These are phyloP conservation scores for Galerucella pusilla DNA, from an alignment of 2,888 invertebrate species.

Conservation along the genomic window DNA sequence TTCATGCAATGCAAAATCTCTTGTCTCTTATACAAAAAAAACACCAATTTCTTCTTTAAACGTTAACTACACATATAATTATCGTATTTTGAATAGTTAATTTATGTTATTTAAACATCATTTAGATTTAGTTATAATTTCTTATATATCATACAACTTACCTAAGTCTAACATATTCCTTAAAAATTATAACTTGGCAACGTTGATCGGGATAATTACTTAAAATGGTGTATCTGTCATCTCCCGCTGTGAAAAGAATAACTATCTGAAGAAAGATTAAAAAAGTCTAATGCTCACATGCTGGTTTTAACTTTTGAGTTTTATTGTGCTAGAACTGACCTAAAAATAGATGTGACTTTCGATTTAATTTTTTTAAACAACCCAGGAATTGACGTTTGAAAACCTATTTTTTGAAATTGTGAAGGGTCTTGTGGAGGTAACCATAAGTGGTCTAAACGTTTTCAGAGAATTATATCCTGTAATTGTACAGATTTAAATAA, in stretches of 20 bases:
- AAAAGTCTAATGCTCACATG: conserved; percentile 5
- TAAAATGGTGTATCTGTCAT: conserved; percentile 13
- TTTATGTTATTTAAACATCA: no score
- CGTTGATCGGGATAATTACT: conserved; percentile 3
- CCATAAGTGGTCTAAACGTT: not conserved
- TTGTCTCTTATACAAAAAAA: no score
- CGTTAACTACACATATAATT: no score
- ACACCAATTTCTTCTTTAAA: no score
- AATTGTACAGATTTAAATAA: no score
- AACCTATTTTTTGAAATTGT: no score
- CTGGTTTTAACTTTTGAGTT: conserved; percentile 5
- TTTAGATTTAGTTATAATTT: no score
- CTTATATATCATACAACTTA: no score
- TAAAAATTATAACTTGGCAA: conserved; percentile 1
- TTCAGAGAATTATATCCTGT: no score
- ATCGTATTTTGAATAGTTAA: no score
- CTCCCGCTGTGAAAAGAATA: conserved; percentile 19
- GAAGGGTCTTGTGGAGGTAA: not conserved
- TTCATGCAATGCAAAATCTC: no score
- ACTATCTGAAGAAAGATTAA: not conserved
- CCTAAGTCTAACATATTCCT: no score
- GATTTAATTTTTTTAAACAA: conserved; percentile 6
- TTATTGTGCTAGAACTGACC: not conserved
- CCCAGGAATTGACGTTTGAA: not conserved
- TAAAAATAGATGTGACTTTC: not conserved